Base-by-base conservation (phyloP, 1,140 invertebrate genomes). In the Trichogramma pretiosum region DNA sequence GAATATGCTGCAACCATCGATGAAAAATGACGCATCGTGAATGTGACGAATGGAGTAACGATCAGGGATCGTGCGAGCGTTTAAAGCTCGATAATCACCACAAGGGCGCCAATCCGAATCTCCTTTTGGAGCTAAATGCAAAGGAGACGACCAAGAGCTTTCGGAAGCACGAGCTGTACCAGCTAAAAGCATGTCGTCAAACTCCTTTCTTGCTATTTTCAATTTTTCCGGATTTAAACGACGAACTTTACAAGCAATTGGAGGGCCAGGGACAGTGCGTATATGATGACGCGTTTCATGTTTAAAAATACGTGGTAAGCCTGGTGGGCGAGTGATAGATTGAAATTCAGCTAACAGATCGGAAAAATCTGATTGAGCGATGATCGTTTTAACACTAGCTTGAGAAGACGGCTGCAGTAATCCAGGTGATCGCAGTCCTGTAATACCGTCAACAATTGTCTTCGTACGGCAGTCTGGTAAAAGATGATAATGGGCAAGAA, bases 61-160 rank as follows among this genome's bases (percentile, higher is more conserved):
- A 40, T 74, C 65, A 1, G 59, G 52, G 11, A 44, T 37, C 0
- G 54, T 54, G 5, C 47, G 32, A 4, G 38, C 37, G 53, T 77
- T 78, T 5, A 76, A 53, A 7, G 23, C 28, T 11, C 70, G 54
- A 48, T 73, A 78, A 46, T 77, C 75, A 0, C 73, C 67, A 53
- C 68, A 72, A 5, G 65, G 7, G 11, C n/a, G n/a, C n/a, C n/a
- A n/a, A n/a, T n/a, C n/a, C n/a, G n/a, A n/a, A n/a, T n/a, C n/a
- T n/a, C n/a, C n/a, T n/a, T n/a, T n/a, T n/a, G n/a, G n/a, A n/a
- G n/a, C n/a, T n/a, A n/a, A n/a, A n/a, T n/a, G n/a, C n/a, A n/a
- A n/a, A n/a, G n/a, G n/a, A n/a, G n/a, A n/a, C n/a, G n/a, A n/a
- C n/a, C n/a, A n/a, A n/a, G n/a, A n/a, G n/a, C n/a, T n/a, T n/a